These are phyloP conservation scores for Lysandra bellargus DNA, from an alignment of 2,888 invertebrate species.

Conservation along the genomic window DNA sequence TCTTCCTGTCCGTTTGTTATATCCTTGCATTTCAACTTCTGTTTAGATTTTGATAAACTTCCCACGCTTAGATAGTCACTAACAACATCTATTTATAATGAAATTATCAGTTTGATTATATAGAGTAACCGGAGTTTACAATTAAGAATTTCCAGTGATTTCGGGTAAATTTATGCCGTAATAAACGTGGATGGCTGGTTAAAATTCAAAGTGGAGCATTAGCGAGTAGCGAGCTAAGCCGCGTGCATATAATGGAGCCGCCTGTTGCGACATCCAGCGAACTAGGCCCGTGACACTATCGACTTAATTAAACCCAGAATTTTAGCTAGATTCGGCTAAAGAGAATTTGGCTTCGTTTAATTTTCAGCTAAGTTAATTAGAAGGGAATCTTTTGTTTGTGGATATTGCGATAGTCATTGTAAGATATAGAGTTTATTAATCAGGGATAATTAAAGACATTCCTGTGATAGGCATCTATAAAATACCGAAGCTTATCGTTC, in stretches of 20 bases:
- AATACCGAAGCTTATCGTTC: not conserved
- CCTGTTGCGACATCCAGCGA: constrained; percentile 74
- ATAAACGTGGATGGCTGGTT: constrained; percentile 48
- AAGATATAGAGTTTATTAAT: not conserved
- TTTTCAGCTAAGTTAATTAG: not conserved
- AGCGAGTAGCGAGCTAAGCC: constrained; percentile 62
- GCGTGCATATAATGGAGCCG: constrained; percentile 63
- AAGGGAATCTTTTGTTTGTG: not conserved
- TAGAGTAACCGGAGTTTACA: not conserved
- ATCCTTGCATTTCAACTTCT: no score
- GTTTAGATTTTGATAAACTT: no score
- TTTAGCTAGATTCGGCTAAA: not conserved
- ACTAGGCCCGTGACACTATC: constrained; percentile 70
- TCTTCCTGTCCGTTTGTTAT: no score
- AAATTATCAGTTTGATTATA: not conserved
- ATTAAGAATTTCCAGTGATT: constrained; percentile 7
- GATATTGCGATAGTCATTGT: not conserved
- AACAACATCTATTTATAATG: not conserved
- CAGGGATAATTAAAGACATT: not conserved
- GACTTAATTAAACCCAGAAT: constrained; percentile 43
- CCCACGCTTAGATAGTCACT: no score
- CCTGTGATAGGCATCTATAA: not conserved
- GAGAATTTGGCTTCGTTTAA: not conserved
- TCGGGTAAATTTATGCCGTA: constrained; percentile 11
- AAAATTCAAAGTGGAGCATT: constrained; percentile 58